Percentiles rank a stretch among this genome's conserved stretches.
phyloP scores from a whole-genome alignment of 1,140 invertebrate genomes.

The Conus betulinus region DNA sequence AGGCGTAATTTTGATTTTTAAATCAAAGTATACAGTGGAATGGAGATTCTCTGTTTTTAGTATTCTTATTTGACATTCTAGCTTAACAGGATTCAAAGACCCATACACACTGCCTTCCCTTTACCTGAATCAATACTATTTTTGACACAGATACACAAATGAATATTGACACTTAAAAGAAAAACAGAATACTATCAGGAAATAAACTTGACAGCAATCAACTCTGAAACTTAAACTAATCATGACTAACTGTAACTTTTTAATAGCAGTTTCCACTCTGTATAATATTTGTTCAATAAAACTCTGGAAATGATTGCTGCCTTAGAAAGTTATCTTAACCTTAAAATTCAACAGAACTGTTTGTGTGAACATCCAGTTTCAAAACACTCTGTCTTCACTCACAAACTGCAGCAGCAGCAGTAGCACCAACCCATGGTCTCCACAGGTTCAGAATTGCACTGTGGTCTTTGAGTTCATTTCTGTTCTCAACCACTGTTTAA shows the following conservation, averaged over 20 bases:
- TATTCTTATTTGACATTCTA: no score
- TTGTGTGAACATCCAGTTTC: neutral
- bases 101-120: no score
- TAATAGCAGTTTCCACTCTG: neutral
- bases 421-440: neutral
- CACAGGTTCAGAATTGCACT: neutral
- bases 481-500: neutral
- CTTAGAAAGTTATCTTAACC: neutral
- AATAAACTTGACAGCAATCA: neutral
- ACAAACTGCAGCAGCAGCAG: neutral
- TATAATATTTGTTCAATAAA: neutral
- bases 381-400: neutral
- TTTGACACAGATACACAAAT: no score
- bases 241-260: neutral
- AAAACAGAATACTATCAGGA: neutral
- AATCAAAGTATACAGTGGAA: no score
- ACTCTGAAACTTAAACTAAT: neutral
- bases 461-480: neutral
- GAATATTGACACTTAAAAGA: no score
- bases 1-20: no score
- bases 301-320: neutral
- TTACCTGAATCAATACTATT: no score
- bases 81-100: no score
- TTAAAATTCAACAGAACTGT: neutral
- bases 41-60: no score